Percentiles rank a stretch among this genome's conserved stretches.
phyloP scores from a whole-genome alignment of 2,888 invertebrate genomes.

The Lasioglossum calceatum region DNA sequence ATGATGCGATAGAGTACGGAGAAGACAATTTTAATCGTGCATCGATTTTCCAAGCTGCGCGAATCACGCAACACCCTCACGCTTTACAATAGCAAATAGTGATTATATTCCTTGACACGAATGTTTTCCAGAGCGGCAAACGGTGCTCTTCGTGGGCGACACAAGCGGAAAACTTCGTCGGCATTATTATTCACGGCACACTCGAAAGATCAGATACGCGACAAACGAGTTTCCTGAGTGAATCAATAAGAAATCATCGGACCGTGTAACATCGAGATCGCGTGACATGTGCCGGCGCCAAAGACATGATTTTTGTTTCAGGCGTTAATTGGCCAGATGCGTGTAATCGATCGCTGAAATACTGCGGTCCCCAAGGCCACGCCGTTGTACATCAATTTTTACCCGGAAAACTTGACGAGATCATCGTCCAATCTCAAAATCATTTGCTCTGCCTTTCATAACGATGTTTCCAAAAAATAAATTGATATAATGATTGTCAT shows the following conservation, averaged over 20 bases:
- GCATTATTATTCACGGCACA: slow-evolving; percentile 53
- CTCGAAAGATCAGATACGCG: slow-evolving; percentile 43
- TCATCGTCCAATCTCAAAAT: neutral
- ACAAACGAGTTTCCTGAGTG: slow-evolving; percentile 55
- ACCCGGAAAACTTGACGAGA: neutral
- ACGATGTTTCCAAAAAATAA: neutral
- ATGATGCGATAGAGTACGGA: no score
- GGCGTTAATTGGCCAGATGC: slow-evolving; percentile 35
- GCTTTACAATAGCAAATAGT: slow-evolving; percentile 20
- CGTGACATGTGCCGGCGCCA: slow-evolving; percentile 45
- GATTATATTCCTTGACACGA: slow-evolving; percentile 50
- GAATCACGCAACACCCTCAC: neutral
- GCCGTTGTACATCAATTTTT: neutral
- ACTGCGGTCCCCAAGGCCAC: neutral
- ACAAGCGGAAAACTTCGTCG: slow-evolving; percentile 34
- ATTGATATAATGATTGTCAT: no score
- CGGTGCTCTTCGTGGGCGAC: slow-evolving; percentile 40
- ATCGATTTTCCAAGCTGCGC: neutral
- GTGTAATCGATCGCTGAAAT: slow-evolving; percentile 24
- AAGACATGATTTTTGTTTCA: slow-evolving; percentile 49
- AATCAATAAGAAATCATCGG: slow-evolving; percentile 61
- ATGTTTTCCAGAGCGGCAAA: slow-evolving; percentile 52
- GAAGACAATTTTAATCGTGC: neutral
- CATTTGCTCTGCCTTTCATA: neutral
- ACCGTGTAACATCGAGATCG: slow-evolving; percentile 50